A percentile compares a stretch with the other conserved stretches of the same genome.
Conservation (phyloP, 2,888 invertebrate genomes). For the Holacanthella duospinosa region DNA sequence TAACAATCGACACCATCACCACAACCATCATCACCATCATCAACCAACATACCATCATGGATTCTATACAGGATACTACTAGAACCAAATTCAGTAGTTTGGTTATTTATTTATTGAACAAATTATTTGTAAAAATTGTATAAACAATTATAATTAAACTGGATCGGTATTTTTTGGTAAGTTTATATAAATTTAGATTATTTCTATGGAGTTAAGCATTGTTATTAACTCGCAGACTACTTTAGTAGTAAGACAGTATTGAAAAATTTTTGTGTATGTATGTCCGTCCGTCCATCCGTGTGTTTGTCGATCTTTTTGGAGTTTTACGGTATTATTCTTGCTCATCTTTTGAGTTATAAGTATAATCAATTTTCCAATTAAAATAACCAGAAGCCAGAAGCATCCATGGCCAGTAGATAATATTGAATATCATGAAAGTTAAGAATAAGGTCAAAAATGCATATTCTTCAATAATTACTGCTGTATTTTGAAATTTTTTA, state of each 20-base stretch:
- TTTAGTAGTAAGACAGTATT: no score
- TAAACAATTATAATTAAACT: no score
- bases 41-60: conserved; percentile 7
- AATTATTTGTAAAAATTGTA: no score
- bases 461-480: conserved; percentile 2
- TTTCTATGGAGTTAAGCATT: no score
- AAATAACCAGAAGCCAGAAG: background rate
- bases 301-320: no score
- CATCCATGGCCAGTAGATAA: conserved; percentile 8
- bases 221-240: no score
- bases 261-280: no score
- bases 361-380: conserved; percentile 5
- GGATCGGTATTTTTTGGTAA: no score
- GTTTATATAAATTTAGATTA: no score
- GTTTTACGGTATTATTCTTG: no score
- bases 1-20: background rate
- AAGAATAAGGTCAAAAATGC: background rate
- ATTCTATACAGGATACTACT: background rate
- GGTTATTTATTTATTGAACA: no score
- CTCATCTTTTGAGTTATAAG: background rate
- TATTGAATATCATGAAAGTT: background rate
- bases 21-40: background rate
- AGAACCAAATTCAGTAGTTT: background rate
- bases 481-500: background rate
- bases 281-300: no score